Conservation (phyloP, 2,888 invertebrate species). For the Sialis lutaria region DNA sequence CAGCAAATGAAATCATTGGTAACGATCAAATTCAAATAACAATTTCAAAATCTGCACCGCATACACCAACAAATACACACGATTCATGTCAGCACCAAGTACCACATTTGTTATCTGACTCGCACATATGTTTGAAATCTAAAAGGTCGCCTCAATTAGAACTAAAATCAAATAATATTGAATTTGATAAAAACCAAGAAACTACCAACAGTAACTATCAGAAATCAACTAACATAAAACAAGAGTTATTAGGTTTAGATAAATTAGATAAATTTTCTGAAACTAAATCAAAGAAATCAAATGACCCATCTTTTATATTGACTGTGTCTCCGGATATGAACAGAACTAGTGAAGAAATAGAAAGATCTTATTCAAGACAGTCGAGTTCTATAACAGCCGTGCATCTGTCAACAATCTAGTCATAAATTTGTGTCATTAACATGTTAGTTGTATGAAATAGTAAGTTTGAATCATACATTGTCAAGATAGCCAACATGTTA, state of each 20-base stretch:
- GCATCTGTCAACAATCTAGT: background rate
- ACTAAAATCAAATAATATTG: background rate
- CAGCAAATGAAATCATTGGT: slow-evolving; percentile 19
- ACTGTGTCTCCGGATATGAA: too few relatives aligned
- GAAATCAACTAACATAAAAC: background rate
- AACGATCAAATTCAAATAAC: slow-evolving; percentile 18
- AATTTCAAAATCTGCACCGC: slow-evolving; percentile 25
- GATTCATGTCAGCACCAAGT: slow-evolving; percentile 20
- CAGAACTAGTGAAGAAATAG: too few relatives aligned
- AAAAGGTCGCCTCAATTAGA: slow-evolving; percentile 13
- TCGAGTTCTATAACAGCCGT: background rate
- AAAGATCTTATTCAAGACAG: background rate
- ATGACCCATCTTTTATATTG: too few relatives aligned
- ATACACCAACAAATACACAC: slow-evolving; percentile 24
- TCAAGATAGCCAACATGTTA: too few relatives aligned
- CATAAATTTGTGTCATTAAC: too few relatives aligned
- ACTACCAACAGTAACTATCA: background rate
- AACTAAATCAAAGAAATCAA: too few relatives aligned
- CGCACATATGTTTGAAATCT: slow-evolving; percentile 14
- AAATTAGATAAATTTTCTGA: too few relatives aligned
- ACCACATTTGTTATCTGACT: slow-evolving; percentile 23
- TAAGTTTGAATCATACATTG: too few relatives aligned
- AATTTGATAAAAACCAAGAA: background rate
- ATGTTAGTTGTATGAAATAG: too few relatives aligned
- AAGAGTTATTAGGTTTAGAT: too few relatives aligned